Evolutionary conservation across 2,888 invertebrate species (phyloP), one percentile per base, ranked within the genome.

Genomic region (Carpatolechia fugitivella): DNA sequence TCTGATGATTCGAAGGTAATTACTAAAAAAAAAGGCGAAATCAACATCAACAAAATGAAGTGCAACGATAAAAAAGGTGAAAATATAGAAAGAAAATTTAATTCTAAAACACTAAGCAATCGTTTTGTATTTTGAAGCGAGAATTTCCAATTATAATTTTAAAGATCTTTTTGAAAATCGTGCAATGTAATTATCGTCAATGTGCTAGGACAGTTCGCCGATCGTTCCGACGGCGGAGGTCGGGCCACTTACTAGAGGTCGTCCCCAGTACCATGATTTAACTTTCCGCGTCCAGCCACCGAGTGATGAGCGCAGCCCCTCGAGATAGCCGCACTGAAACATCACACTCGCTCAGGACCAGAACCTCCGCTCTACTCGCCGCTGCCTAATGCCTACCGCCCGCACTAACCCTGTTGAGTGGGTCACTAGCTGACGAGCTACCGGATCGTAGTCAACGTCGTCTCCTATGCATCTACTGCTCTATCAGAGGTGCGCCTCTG

Each of bases 211-310:
- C 84, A 78, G 77, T 76, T 83, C 76, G 82, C 79, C 79, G 85
- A 74, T 79, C 78, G 76, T 76, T 81, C 76, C 78, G 79, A 78
- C 79, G 82, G 77, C 78, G 74, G 77, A 79, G 80, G 80, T 82
- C 85, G 84, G 82, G 84, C 79, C 92, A 96, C 96, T 96, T 96
- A 96, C 96, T 93, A 96, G 95, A 95, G 96, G 96, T 94, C 96
- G 94, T 93, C 96, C 97, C 96, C 96, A 96, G 95, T 97, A 97
- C 96, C 97, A 97, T 92, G 96, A 96, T 94, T 96, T 96, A 93
- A 96, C 96, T 94, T 96, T 96, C 94, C 96, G 96, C 93, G 97
- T 97, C 94, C 96, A 95, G 93, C 96, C 96, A 93, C 96, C 96
- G 92, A 97, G 95, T 93, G 96, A 96, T 92, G 95, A 95, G 92